These are phyloP conservation scores for Wasmannia auropunctata DNA, from an alignment of 1,140 invertebrate genomes.

Conservation along the genomic window DNA sequence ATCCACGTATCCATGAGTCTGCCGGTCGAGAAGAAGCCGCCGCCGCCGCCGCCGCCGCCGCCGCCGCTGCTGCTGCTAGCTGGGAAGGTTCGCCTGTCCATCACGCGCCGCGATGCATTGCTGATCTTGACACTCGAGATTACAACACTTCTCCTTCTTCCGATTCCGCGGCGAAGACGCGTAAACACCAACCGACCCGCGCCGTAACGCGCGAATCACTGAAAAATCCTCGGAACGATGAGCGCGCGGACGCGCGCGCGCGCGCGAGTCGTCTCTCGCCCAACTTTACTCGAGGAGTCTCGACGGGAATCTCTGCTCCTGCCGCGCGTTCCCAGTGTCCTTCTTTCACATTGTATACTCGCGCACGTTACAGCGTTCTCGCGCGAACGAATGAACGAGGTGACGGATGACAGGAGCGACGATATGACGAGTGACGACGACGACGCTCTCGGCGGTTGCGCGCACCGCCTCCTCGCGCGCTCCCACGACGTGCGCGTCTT, in stretches of 20 bases:
- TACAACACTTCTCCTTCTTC: not conserved
- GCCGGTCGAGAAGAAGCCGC: constrained; percentile 62
- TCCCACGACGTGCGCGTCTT: constrained; percentile 31
- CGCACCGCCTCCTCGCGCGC: constrained; percentile 47
- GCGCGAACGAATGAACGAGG: not conserved
- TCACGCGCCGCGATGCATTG: constrained; percentile 63
- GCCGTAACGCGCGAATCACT: constrained; percentile 51
- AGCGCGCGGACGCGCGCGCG: constrained; percentile 6
- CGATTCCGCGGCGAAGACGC: constrained; percentile 8
- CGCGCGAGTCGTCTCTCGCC: not conserved
- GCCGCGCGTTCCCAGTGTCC: not conserved
- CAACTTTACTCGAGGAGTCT: constrained; percentile 9
- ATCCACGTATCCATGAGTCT: constrained; percentile 80
- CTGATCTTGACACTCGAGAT: constrained; percentile 34
- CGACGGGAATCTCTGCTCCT: not conserved
- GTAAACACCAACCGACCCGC: constrained; percentile 55
- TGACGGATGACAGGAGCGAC: not conserved
- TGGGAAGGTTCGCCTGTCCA: constrained; percentile 64
- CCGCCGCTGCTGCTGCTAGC: constrained; percentile 49
- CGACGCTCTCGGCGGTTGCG: constrained; percentile 14
- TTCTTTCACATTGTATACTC: constrained; percentile 7
- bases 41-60: not conserved
- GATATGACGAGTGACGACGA: not conserved
- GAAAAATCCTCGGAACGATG: constrained; percentile 33
- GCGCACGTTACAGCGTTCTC: not conserved